Percentiles rank a stretch among this genome's conserved stretches.
These are phyloP conservation scores for Ennomos quercinarius DNA, from an alignment of 2,888 invertebrate genomes.

Conservation along the genomic window DNA sequence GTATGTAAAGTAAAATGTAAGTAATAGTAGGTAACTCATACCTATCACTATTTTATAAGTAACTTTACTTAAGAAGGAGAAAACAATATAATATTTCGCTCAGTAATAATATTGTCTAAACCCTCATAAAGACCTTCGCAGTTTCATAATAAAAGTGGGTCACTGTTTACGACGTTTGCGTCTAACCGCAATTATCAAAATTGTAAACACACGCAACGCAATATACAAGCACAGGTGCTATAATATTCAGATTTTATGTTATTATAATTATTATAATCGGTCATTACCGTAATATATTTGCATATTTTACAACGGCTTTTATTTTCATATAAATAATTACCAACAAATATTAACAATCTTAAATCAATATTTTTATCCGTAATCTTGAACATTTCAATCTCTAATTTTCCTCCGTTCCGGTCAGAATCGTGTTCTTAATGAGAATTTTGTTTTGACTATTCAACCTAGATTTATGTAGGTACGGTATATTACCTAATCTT, in stretches of 20 bases:
- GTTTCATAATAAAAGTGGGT: slow-evolving; percentile 12
- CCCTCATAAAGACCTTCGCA: slow-evolving; percentile 3
- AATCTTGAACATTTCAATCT: neutral
- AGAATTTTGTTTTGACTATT: too few relatives aligned
- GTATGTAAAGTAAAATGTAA: too few relatives aligned
- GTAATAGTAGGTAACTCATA: too few relatives aligned
- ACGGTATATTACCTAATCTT: too few relatives aligned
- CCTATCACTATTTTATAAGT: too few relatives aligned
- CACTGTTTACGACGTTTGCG: slow-evolving; percentile 14
- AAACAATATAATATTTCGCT: too few relatives aligned
- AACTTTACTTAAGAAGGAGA: too few relatives aligned
- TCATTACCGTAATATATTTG: neutral
- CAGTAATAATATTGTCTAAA: neutral
- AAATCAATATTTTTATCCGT: slow-evolving; percentile 5
- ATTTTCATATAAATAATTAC: neutral
- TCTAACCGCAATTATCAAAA: slow-evolving; percentile 16
- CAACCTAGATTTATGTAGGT: too few relatives aligned
- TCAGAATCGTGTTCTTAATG: too few relatives aligned
- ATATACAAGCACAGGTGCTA: slow-evolving; percentile 7
- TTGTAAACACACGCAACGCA: slow-evolving; percentile 15
- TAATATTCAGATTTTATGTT: slow-evolving; percentile 11
- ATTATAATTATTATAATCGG: slow-evolving; percentile 3
- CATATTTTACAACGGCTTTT: slow-evolving; percentile 6
- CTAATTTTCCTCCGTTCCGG: too few relatives aligned
- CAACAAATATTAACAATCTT: neutral